Percentiles rank a stretch among this genome's conserved stretches.
These are phyloP conservation scores for Pycnonotus jocosus DNA, from an alignment of 2,113 vertebrate species.

Conservation along the genomic window DNA sequence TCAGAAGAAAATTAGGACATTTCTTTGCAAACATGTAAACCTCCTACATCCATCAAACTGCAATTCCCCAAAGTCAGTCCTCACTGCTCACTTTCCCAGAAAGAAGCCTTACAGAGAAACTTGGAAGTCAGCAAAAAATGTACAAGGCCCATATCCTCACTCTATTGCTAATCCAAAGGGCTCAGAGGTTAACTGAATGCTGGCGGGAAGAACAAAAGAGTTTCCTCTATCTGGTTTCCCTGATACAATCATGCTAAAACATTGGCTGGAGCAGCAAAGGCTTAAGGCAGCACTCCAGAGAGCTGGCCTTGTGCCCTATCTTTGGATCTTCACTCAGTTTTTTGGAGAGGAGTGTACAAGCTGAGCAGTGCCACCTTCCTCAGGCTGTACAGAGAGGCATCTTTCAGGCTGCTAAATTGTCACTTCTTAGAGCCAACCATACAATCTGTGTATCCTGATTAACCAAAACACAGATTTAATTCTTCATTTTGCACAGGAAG, in stretches of 20 bases:
- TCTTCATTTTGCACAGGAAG: not conserved
- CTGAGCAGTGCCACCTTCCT: not conserved
- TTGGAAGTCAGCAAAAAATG: not conserved
- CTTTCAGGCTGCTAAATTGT: not conserved
- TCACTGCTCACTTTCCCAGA: not conserved
- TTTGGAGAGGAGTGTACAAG: not conserved
- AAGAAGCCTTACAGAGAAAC: not conserved
- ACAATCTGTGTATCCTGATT: no score
- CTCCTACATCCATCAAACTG: not conserved
- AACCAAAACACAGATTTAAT: not conserved
- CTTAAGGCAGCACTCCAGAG: not conserved
- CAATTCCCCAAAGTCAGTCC: not conserved
- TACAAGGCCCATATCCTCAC: not conserved
- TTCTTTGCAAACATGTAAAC: not conserved
- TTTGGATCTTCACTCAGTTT: not conserved
- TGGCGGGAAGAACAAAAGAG: conserved; percentile 5
- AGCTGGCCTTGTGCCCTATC: not conserved
- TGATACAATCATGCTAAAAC: not conserved
- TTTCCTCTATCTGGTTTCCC: not conserved
- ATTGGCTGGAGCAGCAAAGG: not conserved
- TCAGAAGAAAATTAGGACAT: not conserved
- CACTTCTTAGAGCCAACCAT: not conserved
- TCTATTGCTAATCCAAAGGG: not conserved
- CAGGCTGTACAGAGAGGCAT: not conserved
- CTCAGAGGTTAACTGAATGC: not conserved